Percentiles rank a stretch among this genome's conserved stretches.
phyloP scores from a whole-genome alignment of 2,797 vertebrate species.

The Lepilemur ruficaudatus region DNA sequence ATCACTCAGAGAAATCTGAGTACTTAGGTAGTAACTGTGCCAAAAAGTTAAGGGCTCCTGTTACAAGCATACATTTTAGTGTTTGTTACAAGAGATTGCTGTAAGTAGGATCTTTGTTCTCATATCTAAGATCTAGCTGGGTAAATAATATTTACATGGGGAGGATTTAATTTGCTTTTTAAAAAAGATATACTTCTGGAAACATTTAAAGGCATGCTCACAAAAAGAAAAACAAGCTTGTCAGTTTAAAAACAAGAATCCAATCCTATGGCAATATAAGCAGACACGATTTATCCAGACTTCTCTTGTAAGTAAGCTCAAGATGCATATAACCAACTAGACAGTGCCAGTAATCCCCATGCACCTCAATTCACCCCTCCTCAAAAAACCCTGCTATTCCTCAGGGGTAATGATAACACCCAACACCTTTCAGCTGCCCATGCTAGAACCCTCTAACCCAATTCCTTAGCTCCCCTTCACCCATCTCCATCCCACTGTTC shows the following conservation, averaged over 20 bases:
- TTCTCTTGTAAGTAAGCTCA: not conserved
- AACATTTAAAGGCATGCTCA: constrained; percentile 39
- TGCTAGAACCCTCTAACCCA: not conserved
- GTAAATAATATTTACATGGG: constrained; percentile 50
- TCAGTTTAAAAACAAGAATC: constrained; percentile 50
- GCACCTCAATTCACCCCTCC: not conserved
- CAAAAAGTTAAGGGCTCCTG: constrained; percentile 39
- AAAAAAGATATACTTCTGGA: constrained; percentile 32
- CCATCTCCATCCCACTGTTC: not conserved
- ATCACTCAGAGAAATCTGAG: constrained; percentile 48
- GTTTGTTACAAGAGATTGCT: constrained; percentile 55
- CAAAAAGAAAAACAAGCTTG: constrained; percentile 54
- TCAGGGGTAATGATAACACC: not conserved
- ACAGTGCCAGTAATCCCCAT: not conserved
- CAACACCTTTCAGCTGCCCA: not conserved
- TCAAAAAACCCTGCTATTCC: not conserved
- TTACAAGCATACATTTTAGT: constrained; percentile 25
- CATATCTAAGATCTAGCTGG: constrained; percentile 24
- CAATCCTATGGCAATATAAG: not conserved
- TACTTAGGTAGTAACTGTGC: not conserved
- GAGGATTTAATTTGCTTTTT: constrained; percentile 35
- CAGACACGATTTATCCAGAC: not conserved
- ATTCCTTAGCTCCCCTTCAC: not conserved
- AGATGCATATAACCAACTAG: not conserved
- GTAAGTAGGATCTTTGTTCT: constrained; percentile 54